Evolutionary conservation across 2,113 vertebrate species (phyloP), one percentile per base, ranked within the genome.

Genomic region (Vidua macroura): DNA sequence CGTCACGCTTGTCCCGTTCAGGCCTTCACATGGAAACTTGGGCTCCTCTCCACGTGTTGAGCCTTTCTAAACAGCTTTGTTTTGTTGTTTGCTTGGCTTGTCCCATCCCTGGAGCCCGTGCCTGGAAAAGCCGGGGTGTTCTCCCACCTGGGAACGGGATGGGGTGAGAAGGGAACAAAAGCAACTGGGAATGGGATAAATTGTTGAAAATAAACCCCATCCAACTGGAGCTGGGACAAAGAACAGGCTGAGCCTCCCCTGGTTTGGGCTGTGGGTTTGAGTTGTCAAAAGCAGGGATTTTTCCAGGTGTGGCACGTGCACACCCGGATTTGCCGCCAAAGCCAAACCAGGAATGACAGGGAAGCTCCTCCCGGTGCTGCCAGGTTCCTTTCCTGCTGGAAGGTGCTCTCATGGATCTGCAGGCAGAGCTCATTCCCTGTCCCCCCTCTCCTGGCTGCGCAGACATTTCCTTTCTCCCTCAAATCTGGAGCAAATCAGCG

Each of bases 1-100:
- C 87, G 44, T 95, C 95, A 90, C 77, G 74, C 92, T 84, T n/a
- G 56, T 96, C 93, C 91, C 44, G 15, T n/a, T 84, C 62, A 10
- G 91, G 78, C 66, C 85, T 64, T 56, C 4, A 55, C 18, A 0
- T 75, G 87, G 94, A 97, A 96, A 95, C 77, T n/a, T 95, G 94
- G 93, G 80, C 80, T 97, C 85, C 46, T 83, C 86, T 84, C 92
- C 77, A 44, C 53, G 70, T 75, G 88, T 15, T 58, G 90, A 74
- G 41, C 28, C 22, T 91, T 59, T 48, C 93, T 27, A 81, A 96
- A 95, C 93, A 94, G 73, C 55, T 86, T 72, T 7, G 31, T 37
- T 49, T 59, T 33, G 15, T 41, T 90, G 78, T 91, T 94, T 92
- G 79, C 75, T 74, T 46, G 78, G 58, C 46, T 17, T 5, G 18